A percentile compares a stretch with the other conserved stretches of the same genome.
Evolutionary conservation across 2,888 invertebrate genomes (phyloP).

Genomic region (Congeria kusceri): DNA sequence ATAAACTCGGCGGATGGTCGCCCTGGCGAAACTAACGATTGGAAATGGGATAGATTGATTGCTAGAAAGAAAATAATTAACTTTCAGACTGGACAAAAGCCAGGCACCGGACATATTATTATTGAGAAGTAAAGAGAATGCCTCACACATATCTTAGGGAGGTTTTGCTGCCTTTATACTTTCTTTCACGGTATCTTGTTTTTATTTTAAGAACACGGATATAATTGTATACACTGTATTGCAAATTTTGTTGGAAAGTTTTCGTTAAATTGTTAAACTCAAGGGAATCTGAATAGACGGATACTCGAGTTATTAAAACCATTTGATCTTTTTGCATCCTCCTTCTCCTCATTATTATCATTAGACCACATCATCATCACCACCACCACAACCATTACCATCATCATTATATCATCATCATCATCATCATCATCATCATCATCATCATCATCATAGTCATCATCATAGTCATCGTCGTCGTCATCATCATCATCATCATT

Average conservation of each 20-base stretch:
- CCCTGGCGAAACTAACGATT: conserved; percentile 33
- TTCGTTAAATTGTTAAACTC: too few species aligned
- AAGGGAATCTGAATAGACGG: too few species aligned
- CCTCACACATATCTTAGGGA: too few species aligned
- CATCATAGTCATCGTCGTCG: conserved; percentile 20
- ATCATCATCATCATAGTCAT: conserved; percentile 32
- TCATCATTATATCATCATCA: conserved; percentile 28
- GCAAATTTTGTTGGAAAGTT: too few species aligned
- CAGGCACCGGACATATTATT: background rate
- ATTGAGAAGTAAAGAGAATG: too few species aligned
- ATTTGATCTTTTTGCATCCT: too few species aligned
- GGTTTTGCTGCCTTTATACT: too few species aligned
- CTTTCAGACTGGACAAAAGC: conserved; percentile 25
- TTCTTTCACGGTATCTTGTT: too few species aligned
- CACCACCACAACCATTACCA: conserved; percentile 16
- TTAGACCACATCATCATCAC: background rate
- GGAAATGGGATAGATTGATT: conserved; percentile 34
- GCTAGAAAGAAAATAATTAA: conserved; percentile 28
- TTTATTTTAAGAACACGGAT: too few species aligned
- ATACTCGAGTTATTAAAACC: too few species aligned
- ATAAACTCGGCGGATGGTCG: conserved; percentile 44
- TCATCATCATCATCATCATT: conserved; percentile 32
- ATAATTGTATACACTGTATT: too few species aligned
- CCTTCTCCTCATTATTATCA: too few species aligned
- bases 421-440: conserved; percentile 27